These are phyloP conservation scores for Scolopax rusticola DNA, from an alignment of 2,797 vertebrate genomes.

Conservation along the genomic window DNA sequence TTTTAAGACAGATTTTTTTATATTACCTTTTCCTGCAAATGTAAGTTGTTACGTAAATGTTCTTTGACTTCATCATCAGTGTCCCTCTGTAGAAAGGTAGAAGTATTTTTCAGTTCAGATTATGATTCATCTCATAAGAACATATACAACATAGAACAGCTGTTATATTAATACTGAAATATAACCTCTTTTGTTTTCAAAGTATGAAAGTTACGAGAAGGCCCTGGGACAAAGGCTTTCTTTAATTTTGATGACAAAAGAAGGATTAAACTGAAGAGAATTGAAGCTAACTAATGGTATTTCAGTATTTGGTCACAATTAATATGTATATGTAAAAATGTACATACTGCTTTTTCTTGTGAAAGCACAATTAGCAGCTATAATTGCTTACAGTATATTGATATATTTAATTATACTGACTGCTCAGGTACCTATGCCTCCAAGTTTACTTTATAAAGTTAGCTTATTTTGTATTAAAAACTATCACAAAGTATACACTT, in stretches of 20 bases:
- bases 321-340: background rate
- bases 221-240: background rate
- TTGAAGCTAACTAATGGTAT: background rate
- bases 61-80: slow-evolving; percentile 98
- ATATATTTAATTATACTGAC: background rate
- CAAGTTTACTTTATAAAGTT: background rate
- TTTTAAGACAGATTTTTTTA: background rate
- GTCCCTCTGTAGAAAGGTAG: slow-evolving; percentile 86
- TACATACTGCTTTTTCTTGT: background rate
- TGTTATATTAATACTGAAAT: background rate
- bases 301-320: background rate
- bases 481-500: slow-evolving; percentile 61
- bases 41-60: slow-evolving; percentile 92
- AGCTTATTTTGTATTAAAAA: background rate
- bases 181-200: background rate
- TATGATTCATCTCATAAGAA: background rate
- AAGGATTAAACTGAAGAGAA: background rate
- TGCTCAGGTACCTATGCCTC: background rate
- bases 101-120: slow-evolving; percentile 16
- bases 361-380: background rate
- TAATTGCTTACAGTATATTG: background rate
- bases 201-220: background rate
- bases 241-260: background rate
- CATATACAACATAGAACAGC: background rate
- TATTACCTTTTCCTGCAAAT: slow-evolving; percentile 94